These are phyloP conservation scores for Cheilosia vulpina DNA, from an alignment of 2,888 invertebrate species.

Conservation along the genomic window DNA sequence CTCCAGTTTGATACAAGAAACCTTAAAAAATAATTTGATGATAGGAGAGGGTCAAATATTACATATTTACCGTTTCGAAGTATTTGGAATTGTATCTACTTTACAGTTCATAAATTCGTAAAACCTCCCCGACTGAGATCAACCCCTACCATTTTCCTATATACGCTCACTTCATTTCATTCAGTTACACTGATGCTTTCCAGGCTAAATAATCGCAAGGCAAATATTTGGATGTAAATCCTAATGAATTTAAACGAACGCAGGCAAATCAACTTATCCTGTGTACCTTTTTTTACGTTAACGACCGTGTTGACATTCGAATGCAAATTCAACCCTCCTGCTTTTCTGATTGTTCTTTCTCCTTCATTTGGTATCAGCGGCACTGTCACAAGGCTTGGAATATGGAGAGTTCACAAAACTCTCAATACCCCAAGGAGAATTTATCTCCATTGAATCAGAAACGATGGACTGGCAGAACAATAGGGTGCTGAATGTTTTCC, in stretches of 20 bases:
- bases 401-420: conserved; percentile 41
- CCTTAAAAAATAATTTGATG: no score
- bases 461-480: conserved; percentile 47
- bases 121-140: conserved; percentile 18
- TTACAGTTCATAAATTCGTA: background rate
- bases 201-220: conserved; percentile 58
- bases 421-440: conserved; percentile 69
- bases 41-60: no score
- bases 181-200: conserved; percentile 44
- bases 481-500: conserved; percentile 67
- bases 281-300: conserved; percentile 68
- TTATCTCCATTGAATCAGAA: conserved; percentile 60
- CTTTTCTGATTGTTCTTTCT: conserved; percentile 63
- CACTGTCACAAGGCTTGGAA: background rate
- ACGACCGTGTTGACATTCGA: conserved; percentile 63
- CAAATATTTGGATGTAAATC: conserved; percentile 70
- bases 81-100: background rate
- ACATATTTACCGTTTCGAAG: no score
- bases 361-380: conserved; percentile 54
- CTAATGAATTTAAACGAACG: conserved; percentile 70
- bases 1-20: no score
- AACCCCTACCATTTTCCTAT: conserved; percentile 23
- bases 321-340: conserved; percentile 68
- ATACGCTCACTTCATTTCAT: conserved; percentile 31
- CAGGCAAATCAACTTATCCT: conserved; percentile 69